Conservation (phyloP, 1,140 invertebrate species). For the Drosophila kurseongensis region DNA sequence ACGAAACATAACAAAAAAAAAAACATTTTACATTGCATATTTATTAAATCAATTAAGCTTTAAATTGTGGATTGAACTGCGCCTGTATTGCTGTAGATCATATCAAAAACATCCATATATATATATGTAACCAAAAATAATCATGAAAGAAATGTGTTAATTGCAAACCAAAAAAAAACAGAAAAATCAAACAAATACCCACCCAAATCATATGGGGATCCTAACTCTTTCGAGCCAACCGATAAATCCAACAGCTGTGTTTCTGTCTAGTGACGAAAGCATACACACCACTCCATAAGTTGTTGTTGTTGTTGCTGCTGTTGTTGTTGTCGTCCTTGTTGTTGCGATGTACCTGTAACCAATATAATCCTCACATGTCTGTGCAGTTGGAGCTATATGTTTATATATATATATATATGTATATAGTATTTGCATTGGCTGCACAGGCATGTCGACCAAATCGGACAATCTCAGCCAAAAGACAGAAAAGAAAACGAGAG, state of each 20-base stretch:
- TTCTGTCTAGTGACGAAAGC: slow-evolving; percentile 32
- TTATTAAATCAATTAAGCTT: slow-evolving; percentile 27
- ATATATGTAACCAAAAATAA: slow-evolving; percentile 19
- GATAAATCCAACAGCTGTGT: slow-evolving; percentile 14
- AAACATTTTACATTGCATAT: slow-evolving; percentile 17
- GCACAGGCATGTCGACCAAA: slow-evolving; percentile 6
- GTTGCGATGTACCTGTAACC: slow-evolving; percentile 31
- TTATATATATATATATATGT: not conserved
- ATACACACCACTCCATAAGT: slow-evolving; percentile 26
- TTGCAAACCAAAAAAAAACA: not conserved
- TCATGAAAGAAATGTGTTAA: not conserved
- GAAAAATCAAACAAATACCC: not conserved
- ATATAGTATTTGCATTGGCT: not conserved
- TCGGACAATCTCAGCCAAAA: slow-evolving; percentile 19
- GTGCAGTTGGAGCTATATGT: slow-evolving; percentile 1
- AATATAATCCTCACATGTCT: slow-evolving; percentile 10
- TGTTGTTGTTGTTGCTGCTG: slow-evolving; percentile 26
- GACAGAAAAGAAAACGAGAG: slow-evolving; percentile 10
- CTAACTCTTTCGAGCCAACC: not conserved
- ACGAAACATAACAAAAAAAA: slow-evolving; percentile 18
- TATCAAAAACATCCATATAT: slow-evolving; percentile 27
- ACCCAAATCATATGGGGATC: not conserved
- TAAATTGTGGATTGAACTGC: slow-evolving; percentile 28
- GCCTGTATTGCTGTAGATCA: slow-evolving; percentile 32
- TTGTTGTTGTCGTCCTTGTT: slow-evolving; percentile 33